phyloP scores from a whole-genome alignment of 2,888 invertebrate genomes.

The Harpalus rubripes region DNA sequence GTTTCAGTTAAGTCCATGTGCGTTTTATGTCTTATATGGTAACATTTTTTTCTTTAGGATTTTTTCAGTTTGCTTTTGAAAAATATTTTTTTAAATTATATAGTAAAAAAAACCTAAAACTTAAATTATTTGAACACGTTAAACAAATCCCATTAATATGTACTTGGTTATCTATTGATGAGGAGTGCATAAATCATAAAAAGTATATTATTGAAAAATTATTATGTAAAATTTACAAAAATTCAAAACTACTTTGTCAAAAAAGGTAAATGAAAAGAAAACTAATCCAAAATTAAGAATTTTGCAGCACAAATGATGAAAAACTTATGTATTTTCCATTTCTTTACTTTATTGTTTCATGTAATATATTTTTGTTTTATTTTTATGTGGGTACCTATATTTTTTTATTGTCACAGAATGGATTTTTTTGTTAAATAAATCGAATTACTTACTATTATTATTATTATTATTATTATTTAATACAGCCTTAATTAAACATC shows the following conservation, averaged over 20 bases:
- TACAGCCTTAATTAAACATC: too few species aligned
- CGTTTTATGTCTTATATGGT: too few species aligned
- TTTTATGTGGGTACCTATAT: background rate
- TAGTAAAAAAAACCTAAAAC: constrained; percentile 1
- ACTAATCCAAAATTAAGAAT: background rate
- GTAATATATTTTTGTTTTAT: background rate
- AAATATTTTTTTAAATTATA: background rate
- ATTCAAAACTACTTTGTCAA: background rate
- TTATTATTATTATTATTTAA: too few species aligned
- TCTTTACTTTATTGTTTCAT: background rate
- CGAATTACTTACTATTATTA: too few species aligned
- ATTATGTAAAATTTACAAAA: background rate
- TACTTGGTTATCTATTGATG: background rate
- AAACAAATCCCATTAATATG: background rate
- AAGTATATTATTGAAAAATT: background rate
- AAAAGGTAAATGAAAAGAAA: background rate
- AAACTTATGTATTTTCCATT: too few species aligned
- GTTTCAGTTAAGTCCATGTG: too few species aligned
- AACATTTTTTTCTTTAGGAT: too few species aligned
- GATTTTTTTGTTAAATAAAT: too few species aligned
- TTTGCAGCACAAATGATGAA: background rate
- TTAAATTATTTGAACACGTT: background rate
- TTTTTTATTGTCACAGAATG: too few species aligned
- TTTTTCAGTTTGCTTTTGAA: too few species aligned
- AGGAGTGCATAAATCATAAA: background rate